Evolutionary conservation across 1,140 invertebrate genomes (phyloP), one percentile per base, ranked within the genome.

Genomic region (Caerostris darwini): DNA sequence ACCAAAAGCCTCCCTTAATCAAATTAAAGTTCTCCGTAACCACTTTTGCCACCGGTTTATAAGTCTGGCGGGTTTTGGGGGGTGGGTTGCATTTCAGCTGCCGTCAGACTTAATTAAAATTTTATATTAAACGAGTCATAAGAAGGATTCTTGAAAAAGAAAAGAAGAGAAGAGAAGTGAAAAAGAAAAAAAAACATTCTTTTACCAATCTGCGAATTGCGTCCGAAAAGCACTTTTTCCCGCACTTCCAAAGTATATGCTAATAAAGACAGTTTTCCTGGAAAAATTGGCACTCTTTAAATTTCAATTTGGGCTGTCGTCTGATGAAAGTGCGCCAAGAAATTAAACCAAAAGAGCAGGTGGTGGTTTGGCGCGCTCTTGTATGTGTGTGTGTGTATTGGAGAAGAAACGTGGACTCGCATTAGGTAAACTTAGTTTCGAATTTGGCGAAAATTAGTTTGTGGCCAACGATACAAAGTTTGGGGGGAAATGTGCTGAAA

Each of bases 211-310:
- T 56, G 17, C 57, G 19, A 57, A 56, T 85, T 57, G 5, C 50
- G 19, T 56, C 82, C 57, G 17, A 85, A 85, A 56, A 57, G 3
- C 82, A 7, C 56, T 57, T 56, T 56, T 57, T 57, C 7, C 17
- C 54, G n/a, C 3, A 19, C 10, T 10, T 4, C n/a, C n/a, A 17
- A 85, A 57, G 54, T 7, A 10, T 57, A 85, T 85, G 56, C 82
- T 85, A 85, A 85, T 77, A 77, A 77, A 77, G 71, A 50, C 34
- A 34, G 19, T 19, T 34, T 19, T 34, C 14, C 14, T 53, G 57
- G 85, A 87, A 87, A 87, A 87, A 87, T 87, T 64, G 85, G 85
- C 19, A 50, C 57, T 64, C 58, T 87, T 87, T 87, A 87, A 87
- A 64, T 57, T 64, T 87, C 85, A 87, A 61, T 87, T 87, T 87